These are phyloP conservation scores for Montipora sp. DNA, from an alignment of 64 coral and sea anemone genomes.

Conservation along the genomic window DNA sequence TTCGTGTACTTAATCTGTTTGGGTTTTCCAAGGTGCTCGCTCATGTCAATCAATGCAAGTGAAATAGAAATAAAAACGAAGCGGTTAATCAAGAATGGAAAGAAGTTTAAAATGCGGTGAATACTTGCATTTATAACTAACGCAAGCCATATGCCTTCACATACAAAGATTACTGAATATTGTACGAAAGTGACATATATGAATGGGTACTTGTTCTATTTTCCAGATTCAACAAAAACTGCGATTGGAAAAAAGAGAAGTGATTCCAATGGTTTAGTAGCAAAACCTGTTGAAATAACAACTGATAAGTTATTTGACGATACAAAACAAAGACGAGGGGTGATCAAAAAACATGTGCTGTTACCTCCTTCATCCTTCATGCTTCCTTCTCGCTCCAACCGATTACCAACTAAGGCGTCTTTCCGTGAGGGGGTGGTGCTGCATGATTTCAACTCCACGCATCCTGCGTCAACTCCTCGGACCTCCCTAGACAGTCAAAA, in stretches of 20 bases:
- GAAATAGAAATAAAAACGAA: too few species aligned
- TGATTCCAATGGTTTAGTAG: not conserved
- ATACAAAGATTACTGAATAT: too few species aligned
- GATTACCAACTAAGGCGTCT: not conserved
- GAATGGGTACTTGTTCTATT: not conserved
- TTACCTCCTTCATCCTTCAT: slow-evolving; percentile 44
- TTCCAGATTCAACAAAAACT: slow-evolving; percentile 1
- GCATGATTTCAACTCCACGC: not conserved
- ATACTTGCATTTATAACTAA: too few species aligned
- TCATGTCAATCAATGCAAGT: too few species aligned
- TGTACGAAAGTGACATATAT: too few species aligned
- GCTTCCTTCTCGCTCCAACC: not conserved
- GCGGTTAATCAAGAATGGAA: too few species aligned
- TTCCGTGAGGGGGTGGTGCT: not conserved
- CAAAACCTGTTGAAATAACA: not conserved
- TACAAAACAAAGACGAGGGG: not conserved
- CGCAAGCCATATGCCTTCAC: too few species aligned
- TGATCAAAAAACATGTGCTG: not conserved
- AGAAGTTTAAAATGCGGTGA: too few species aligned
- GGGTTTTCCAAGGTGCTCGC: too few species aligned
- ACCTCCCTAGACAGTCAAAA: slow-evolving; percentile 30
- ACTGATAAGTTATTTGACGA: not conserved
- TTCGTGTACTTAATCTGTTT: too few species aligned
- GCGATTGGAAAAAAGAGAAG: not conserved
- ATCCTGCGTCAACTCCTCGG: slow-evolving; percentile 18